Evolutionary conservation across 92 coral and sea anemone genomes (phyloP).

Genomic region (Meandrina meandrites): DNA sequence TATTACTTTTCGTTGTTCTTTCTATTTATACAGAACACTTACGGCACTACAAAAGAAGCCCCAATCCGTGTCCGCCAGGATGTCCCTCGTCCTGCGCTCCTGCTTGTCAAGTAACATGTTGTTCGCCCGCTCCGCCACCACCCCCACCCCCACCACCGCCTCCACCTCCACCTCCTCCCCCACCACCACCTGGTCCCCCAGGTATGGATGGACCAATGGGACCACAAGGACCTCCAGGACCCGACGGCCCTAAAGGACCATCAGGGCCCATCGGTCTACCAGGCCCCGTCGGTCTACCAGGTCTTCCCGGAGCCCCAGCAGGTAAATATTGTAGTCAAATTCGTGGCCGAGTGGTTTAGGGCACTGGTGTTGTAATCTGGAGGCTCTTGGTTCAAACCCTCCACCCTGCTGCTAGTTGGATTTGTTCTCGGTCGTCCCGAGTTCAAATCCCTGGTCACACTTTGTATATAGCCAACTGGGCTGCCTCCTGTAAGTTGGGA

Average conservation of each 20-base stretch:
- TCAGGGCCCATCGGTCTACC: conserved; percentile 72
- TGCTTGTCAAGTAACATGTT: conserved; percentile 68
- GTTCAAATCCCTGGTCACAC: too few species aligned
- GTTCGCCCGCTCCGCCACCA: conserved; percentile 69
- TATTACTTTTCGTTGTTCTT: background rate
- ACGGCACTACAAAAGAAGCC: conserved; percentile 69
- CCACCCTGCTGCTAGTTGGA: too few species aligned
- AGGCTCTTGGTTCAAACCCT: too few species aligned
- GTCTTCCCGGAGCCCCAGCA: conserved; percentile 84
- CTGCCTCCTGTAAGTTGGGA: too few species aligned
- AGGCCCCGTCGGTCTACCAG: conserved; percentile 78
- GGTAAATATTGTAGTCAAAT: conserved; percentile 24
- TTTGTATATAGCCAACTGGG: too few species aligned
- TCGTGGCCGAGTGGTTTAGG: too few species aligned
- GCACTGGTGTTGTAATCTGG: too few species aligned
- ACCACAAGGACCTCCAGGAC: conserved; percentile 78
- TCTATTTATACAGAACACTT: conserved; percentile 14
- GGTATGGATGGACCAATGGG: conserved; percentile 84
- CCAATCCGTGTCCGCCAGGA: conserved; percentile 77
- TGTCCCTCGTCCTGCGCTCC: conserved; percentile 73
- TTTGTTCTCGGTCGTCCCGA: too few species aligned
- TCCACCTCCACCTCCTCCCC: conserved; percentile 76
- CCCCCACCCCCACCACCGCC: conserved; percentile 63
- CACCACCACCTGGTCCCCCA: conserved; percentile 87
- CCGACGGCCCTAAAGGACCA: conserved; percentile 86